Evolutionary conservation across 2,113 vertebrate species (phyloP).

Genomic region (Guaruba guarouba): DNA sequence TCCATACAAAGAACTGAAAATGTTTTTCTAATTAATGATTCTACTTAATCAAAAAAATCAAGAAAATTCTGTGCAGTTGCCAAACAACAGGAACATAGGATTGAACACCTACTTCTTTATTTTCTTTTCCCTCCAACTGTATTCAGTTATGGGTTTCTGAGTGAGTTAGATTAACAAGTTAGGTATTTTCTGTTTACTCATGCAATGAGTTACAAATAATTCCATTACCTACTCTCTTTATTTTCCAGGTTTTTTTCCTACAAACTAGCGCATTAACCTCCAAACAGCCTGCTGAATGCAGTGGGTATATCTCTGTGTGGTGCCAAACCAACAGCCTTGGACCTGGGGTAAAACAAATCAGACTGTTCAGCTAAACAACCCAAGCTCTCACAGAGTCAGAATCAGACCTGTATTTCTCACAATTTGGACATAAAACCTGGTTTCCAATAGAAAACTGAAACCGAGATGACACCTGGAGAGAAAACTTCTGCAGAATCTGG

Average conservation of each 20-base stretch:
- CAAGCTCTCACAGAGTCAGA: not conserved
- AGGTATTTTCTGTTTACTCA: not conserved
- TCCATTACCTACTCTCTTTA: not conserved
- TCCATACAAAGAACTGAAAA: not conserved
- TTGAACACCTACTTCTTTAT: not conserved
- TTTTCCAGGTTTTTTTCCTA: not conserved
- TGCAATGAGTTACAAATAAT: not conserved
- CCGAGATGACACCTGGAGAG: not conserved
- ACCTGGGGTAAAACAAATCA: not conserved
- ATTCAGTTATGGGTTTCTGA: not conserved
- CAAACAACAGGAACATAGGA: not conserved
- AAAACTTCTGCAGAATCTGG: not conserved
- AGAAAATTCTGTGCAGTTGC: not conserved
- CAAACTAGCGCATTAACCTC: not conserved
- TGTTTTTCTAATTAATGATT: not conserved
- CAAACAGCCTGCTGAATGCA: not conserved
- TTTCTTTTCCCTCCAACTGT: not conserved
- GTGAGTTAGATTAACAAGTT: not conserved
- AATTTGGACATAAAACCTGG: not conserved
- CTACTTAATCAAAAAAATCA: not conserved
- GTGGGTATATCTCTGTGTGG: not conserved
- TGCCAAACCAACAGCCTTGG: not conserved
- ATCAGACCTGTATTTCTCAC: not conserved
- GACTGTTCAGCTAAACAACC: rapidly evolving
- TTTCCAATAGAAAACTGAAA: not conserved